Evolutionary conservation across 30 jellyfish, hydroid and myxozoan species (phyloP), one percentile per base, ranked within the genome.

Genomic region (Nemopilema nomurai): DNA sequence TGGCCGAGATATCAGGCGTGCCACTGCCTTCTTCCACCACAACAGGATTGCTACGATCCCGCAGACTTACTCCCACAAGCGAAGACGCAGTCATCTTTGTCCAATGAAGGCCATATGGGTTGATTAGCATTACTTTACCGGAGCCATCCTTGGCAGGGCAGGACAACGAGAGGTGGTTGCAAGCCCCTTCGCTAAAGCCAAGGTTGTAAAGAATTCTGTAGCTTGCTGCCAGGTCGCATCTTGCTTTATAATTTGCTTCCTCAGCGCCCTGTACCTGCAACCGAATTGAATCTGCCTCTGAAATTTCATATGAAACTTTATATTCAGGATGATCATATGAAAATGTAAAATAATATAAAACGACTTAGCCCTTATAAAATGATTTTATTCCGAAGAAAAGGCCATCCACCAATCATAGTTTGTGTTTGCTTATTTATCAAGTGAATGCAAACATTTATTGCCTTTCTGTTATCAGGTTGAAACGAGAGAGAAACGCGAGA

Each of bases 121-220:
- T 72, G 13, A 83, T 49, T 41, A 90, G 90, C 87, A 83, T 83
- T 16, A 90, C 79, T 49, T 71, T 83, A 49, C 86, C 86, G 0
- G 92, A 83, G 28, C 89, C 95, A 49, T 90, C 97, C 1, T 80
- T 69, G 65, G 95, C 90, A 8, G 97, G 97, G 49, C 96, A 92
- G 18, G 87, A 73, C 18, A 86, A 65, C 0, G 94, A 83, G 33
- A 90, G 32, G 77, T 90, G 97, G 72, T 90, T 90, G 84, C 94
- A 83, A 1, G 78, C 80, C 22, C 97, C 97, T 66, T 90, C 97
- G 62, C 62, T 30, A 65, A 64, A 83, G 41, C 79, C 79, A 76
- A 90, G 29, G 69, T 79, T 71, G 81, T 28, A 69, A 20, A 90
- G 62, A 49, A 78, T 87, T 26, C 97, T 67, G 76, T 89, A 89